A percentile compares a stretch with the other conserved stretches of the same genome.
These are phyloP conservation scores for Trachymyrmex septentrionalis DNA, from an alignment of 1,140 invertebrate genomes.

Conservation along the genomic window DNA sequence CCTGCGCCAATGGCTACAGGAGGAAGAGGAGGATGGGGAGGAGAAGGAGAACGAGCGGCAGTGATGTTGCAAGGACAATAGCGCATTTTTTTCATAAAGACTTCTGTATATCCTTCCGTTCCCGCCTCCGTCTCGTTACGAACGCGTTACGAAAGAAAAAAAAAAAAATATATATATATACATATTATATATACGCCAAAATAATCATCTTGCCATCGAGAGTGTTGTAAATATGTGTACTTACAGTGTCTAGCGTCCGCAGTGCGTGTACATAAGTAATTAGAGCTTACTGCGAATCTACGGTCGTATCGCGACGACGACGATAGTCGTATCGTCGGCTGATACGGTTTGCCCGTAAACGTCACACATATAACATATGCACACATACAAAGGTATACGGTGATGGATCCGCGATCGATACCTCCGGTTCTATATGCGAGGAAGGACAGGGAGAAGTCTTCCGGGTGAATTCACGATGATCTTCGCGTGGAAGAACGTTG, in stretches of 20 bases:
- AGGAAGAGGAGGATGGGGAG: slow-evolving; percentile 76
- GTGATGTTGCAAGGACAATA: slow-evolving; percentile 70
- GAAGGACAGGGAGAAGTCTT: background rate
- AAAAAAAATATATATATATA: slow-evolving; percentile 65
- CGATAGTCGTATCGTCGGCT: slow-evolving; percentile 8
- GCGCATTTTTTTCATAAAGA: slow-evolving; percentile 70
- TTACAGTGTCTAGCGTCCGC: slow-evolving; percentile 86
- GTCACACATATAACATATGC: slow-evolving; percentile 24
- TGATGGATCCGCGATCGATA: slow-evolving; percentile 31
- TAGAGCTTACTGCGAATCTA: slow-evolving; percentile 70
- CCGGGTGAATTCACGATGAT: background rate
- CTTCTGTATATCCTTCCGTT: slow-evolving; percentile 61
- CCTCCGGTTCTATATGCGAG: background rate
- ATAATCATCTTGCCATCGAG: slow-evolving; percentile 83
- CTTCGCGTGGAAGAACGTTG: background rate
- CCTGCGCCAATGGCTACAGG: slow-evolving; percentile 82
- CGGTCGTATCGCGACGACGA: slow-evolving; percentile 22
- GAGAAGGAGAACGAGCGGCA: slow-evolving; percentile 75
- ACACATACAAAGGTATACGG: slow-evolving; percentile 42
- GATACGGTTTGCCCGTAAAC: slow-evolving; percentile 25
- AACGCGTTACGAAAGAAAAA: slow-evolving; percentile 63
- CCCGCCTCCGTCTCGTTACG: slow-evolving; percentile 54
- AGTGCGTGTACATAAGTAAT: slow-evolving; percentile 84
- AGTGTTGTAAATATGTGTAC: slow-evolving; percentile 87
- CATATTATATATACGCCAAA: slow-evolving; percentile 75